Percentiles rank a stretch among this genome's conserved stretches.
Conservation (phyloP, 2,888 invertebrate genomes). For the Volucella bombylans region DNA sequence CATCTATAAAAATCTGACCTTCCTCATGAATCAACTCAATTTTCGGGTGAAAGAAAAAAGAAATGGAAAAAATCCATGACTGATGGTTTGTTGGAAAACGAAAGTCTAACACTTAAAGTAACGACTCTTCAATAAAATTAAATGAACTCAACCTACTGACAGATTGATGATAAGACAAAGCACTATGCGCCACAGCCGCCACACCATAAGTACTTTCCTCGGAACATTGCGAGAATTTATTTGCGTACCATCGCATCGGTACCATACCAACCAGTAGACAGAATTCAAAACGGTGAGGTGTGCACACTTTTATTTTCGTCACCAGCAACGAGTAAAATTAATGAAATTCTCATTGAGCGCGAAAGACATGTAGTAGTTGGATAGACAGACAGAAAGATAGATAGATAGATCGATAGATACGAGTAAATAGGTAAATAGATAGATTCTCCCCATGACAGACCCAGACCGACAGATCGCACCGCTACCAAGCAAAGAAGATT, state of each 20-base stretch:
- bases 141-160: conserved; percentile 63
- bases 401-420: conserved; percentile 34
- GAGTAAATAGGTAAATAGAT: conserved; percentile 41
- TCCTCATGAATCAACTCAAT: no score
- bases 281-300: conserved; percentile 24
- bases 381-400: conserved; percentile 35
- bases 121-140: conserved; percentile 43
- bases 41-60: no score
- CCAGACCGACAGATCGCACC: neutral
- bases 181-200: conserved; percentile 46
- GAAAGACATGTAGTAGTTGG: conserved; percentile 52
- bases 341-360: conserved; percentile 72
- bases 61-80: no score
- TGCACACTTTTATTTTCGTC: conserved; percentile 55
- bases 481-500: conserved; percentile 5
- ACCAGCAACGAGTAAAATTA: conserved; percentile 41
- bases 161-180: conserved; percentile 63
- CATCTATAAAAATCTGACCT: no score
- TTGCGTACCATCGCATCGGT: conserved; percentile 27
- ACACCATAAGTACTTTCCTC: conserved; percentile 49
- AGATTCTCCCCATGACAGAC: conserved; percentile 21
- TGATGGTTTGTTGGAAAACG: neutral
- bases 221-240: conserved; percentile 57
- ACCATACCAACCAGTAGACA: neutral
- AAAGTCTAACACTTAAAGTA: conserved; percentile 23